These are phyloP conservation scores for Agapornis canus DNA, from an alignment of 2,797 vertebrate species.

Conservation along the genomic window DNA sequence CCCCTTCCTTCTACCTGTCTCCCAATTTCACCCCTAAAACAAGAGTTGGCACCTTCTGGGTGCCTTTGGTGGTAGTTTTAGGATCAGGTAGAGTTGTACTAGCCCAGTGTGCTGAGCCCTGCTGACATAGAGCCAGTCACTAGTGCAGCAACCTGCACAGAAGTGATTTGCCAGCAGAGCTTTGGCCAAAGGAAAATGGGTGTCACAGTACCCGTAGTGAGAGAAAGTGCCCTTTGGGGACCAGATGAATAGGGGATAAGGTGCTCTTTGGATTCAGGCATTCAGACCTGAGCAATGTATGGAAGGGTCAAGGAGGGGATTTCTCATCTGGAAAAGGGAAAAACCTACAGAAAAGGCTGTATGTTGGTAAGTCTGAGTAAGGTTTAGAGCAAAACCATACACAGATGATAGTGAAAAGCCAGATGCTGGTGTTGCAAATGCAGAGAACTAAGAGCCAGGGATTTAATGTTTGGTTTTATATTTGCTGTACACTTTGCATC, in stretches of 20 bases:
- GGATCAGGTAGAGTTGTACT: neutral
- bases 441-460: neutral
- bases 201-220: neutral
- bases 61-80: neutral
- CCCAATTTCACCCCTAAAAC: accelerated
- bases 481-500: neutral
- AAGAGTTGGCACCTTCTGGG: neutral
- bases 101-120: neutral
- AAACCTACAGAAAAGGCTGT: neutral
- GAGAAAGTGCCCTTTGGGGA: neutral
- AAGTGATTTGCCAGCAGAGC: neutral
- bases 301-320: neutral
- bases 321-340: neutral
- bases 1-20: neutral
- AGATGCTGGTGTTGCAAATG: neutral
- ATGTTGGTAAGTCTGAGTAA: neutral
- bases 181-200: neutral
- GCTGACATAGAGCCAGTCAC: neutral
- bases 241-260: neutral
- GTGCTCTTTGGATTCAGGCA: neutral
- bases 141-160: neutral
- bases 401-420: neutral
- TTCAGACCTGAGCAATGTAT: neutral
- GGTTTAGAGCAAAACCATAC: neutral
- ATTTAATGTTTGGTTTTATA: neutral